Base-by-base conservation (phyloP, 2,113 vertebrate species). In the Felis chaus region DNA sequence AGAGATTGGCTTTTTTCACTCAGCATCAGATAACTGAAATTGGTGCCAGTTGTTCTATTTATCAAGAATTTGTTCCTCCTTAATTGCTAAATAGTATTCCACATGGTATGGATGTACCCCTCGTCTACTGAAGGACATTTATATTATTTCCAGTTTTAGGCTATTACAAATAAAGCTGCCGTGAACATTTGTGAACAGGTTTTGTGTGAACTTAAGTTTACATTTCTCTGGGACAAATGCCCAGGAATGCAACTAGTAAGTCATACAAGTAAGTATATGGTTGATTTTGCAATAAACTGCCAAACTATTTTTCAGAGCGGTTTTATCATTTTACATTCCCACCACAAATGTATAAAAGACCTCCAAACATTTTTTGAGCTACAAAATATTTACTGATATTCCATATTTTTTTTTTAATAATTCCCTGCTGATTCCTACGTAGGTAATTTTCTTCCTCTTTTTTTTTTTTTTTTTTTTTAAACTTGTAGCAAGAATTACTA, bases 151-250 rank as follows among this genome's bases (percentile, higher is more conserved):
- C 76, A 81, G 61, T 71, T 85, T 96, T 50, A 14, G 29, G 16
- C 65, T 50, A 41, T 76, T 83, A 68, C 41, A 93, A 89, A 92
- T 15, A 80, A 66, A 95, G 50, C 50, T 50, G 63, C 11, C 63
- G 41, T 21, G n/a, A 66, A 48, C 12, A 57, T 33, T 7, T 45
- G 27, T 74, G 45, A 71, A 23, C 50, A 93, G 31, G 21, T 71
- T 93, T 81, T 87, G 3, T 55, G 61, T 82, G 25, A 85, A 88
- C 36, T 0, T 14, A 84, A 61, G 48, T 41, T 96, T 91, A 93
- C 39, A 86, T n/a, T 93, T 84, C 65, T 71, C 48, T 91, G 82
- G 57, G 48, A 91, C 84, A 93, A 95, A 93, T 9, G 7, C 12
- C 29, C 78, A 80, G n/a, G 6, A 78, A 21, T 69, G 25, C 50